Evolutionary conservation across 2,888 invertebrate species (phyloP), one percentile per base, ranked within the genome.

Genomic region (Hypomecis punctinalis): DNA sequence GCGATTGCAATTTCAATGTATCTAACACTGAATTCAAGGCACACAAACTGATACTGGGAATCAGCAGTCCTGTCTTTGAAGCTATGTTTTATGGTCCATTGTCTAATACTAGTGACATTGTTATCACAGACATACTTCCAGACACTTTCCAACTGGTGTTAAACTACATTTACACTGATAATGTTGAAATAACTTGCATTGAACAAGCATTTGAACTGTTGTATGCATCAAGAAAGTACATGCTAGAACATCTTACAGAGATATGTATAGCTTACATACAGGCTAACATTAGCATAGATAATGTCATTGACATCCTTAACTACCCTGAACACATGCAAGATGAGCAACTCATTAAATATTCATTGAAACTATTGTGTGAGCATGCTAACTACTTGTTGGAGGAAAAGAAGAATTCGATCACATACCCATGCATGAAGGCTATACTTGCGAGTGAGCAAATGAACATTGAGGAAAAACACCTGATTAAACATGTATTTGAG

Each of bases 11-110:
- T 63, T 95, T 95, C 76, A 84, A 88, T 67, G 93, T 95, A 43
- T 88, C 88, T 66, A 91, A 90, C 43, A 88, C 87, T 77, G 86
- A 86, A 72, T 89, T 95, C 59, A 90, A 90, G 77, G 95, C 94
- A 51, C 95, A 95, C 78, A 94, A 94, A 84, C 82, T 95, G 62
- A 93, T 95, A 69, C 79, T 96, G 72, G 94, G 95, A n/a, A 94
- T 94, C 63, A 94, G 94, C 73, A 95, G 95, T 79, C 95, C 95
- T 6, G 95, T 95, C 42, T 95, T 96, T 87, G 95, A 95, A 83
- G 95, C 94, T 36, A 95, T 95, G 95, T 93, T 95, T 69, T 95
- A 94, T 84, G 95, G 96, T 0, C 93, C 94, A 10, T 76, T 95
- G 74, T 94, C 94, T 42, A 86, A 88, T 63, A 81, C 86, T 70